Conservation (phyloP, 2,888 invertebrate genomes). For the Oligia latruncula region DNA sequence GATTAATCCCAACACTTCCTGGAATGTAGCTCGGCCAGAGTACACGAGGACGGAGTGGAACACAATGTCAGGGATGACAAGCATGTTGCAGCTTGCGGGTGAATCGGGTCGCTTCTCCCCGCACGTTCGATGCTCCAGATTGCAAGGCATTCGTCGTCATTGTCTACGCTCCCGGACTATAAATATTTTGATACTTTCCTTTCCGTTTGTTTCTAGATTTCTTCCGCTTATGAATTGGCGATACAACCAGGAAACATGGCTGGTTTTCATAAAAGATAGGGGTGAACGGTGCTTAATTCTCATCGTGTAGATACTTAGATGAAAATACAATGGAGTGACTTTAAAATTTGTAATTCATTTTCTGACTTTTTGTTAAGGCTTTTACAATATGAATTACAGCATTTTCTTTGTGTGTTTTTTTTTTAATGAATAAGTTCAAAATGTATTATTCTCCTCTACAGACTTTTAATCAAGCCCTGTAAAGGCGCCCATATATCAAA, state of each 20-base stretch:
- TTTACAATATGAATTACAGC: slow-evolving; percentile 38
- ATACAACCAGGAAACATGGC: background rate
- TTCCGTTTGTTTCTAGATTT: slow-evolving; percentile 27
- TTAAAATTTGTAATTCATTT: slow-evolving; percentile 21
- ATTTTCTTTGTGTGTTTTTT: slow-evolving; percentile 19
- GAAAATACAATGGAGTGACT: slow-evolving; percentile 12
- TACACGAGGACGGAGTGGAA: slow-evolving; percentile 60
- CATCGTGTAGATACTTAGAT: background rate
- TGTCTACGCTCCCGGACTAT: slow-evolving; percentile 56
- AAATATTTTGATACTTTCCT: slow-evolving; percentile 56
- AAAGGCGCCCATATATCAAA: slow-evolving; percentile 58
- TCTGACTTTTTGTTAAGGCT: background rate
- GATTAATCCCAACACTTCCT: slow-evolving; percentile 57
- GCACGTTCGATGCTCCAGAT: slow-evolving; percentile 72
- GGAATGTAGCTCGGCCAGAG: slow-evolving; percentile 56
- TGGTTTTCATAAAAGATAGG: background rate
- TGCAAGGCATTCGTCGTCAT: slow-evolving; percentile 64
- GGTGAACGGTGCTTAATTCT: background rate
- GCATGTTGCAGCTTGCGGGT: slow-evolving; percentile 69
- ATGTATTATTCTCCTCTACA: slow-evolving; percentile 15
- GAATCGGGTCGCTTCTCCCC: slow-evolving; percentile 69
- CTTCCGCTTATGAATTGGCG: slow-evolving; percentile 4
- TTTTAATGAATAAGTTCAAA: slow-evolving; percentile 18
- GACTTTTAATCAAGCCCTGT: slow-evolving; percentile 53
- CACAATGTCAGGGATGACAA: slow-evolving; percentile 70